Evolutionary conservation across 2,888 invertebrate genomes (phyloP).

Genomic region (Dendrolimus houi): DNA sequence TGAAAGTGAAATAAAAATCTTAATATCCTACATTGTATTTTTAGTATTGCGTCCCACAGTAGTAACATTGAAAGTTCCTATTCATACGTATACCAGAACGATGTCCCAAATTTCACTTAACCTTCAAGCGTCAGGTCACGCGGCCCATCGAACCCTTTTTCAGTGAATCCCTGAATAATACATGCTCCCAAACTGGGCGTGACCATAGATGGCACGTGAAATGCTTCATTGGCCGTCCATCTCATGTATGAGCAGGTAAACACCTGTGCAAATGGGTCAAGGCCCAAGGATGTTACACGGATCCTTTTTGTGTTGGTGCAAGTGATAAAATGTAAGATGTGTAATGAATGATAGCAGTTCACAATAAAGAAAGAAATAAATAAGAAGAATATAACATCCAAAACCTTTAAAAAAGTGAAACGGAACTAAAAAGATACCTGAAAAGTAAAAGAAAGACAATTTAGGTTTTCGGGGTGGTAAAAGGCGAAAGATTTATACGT

Average conservation of each 20-base stretch:
- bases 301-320: neutral
- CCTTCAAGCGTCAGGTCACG: neutral
- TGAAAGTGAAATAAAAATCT: too few relatives aligned
- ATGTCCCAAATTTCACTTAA: neutral
- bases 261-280: conserved; percentile 30
- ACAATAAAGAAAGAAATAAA: too few relatives aligned
- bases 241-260: conserved; percentile 25
- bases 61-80: too few relatives aligned
- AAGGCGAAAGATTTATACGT: too few relatives aligned
- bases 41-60: too few relatives aligned
- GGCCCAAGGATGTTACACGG: conserved; percentile 11
- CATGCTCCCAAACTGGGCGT: conserved; percentile 8
- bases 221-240: conserved; percentile 25
- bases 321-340: neutral
- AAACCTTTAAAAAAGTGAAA: too few relatives aligned
- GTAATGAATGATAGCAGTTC: too few relatives aligned
- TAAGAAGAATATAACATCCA: too few relatives aligned
- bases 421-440: too few relatives aligned
- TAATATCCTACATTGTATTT: too few relatives aligned
- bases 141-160: neutral
- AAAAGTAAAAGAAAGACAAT: too few relatives aligned
- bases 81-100: neutral
- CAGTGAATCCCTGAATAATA: neutral
- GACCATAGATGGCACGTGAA: conserved; percentile 13
- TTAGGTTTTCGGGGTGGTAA: too few relatives aligned